Evolutionary conservation across 2,113 vertebrate species (phyloP).

Genomic region (Sinocyclocheilus anshuiensis): DNA sequence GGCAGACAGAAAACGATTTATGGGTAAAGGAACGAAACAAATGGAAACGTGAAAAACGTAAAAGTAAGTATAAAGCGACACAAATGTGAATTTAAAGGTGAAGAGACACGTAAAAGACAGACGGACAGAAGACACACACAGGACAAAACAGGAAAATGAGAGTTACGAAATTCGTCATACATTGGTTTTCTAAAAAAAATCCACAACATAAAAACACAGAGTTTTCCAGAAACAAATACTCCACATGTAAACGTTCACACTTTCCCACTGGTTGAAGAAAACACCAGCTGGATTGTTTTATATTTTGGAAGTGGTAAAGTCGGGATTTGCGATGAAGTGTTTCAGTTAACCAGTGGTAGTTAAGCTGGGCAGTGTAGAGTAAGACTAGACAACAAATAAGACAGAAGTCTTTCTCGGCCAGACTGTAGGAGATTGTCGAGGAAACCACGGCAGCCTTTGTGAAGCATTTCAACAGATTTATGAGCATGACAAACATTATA

Average conservation of each 20-base stretch:
- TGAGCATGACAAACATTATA: too few species aligned
- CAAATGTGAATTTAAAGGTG: slow-evolving; percentile 50
- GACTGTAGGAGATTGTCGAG: slow-evolving; percentile 60
- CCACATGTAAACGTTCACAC: slow-evolving; percentile 38
- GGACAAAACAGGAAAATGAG: slow-evolving; percentile 80
- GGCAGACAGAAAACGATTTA: slow-evolving; percentile 26
- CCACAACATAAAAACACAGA: slow-evolving; percentile 66
- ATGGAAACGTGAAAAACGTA: not conserved
- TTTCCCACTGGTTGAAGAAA: slow-evolving; percentile 69
- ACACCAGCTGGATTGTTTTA: slow-evolving; percentile 54
- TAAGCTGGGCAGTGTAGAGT: slow-evolving; percentile 38
- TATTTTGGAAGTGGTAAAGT: not conserved
- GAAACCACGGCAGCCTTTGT: not conserved
- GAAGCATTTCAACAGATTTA: not conserved
- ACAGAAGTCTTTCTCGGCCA: slow-evolving; percentile 34
- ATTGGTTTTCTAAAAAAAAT: slow-evolving; percentile 46
- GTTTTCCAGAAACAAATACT: slow-evolving; percentile 48
- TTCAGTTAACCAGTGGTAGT: slow-evolving; percentile 67
- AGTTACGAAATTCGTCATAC: slow-evolving; percentile 76
- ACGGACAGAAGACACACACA: slow-evolving; percentile 60
- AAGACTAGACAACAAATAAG: slow-evolving; percentile 40
- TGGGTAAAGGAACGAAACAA: not conserved
- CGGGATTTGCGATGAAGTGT: slow-evolving; percentile 49
- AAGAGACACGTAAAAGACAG: slow-evolving; percentile 56
- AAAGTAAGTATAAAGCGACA: slow-evolving; percentile 36